Base-by-base conservation (phyloP, 1,140 invertebrate genomes). In the Phymastichus coffea region DNA sequence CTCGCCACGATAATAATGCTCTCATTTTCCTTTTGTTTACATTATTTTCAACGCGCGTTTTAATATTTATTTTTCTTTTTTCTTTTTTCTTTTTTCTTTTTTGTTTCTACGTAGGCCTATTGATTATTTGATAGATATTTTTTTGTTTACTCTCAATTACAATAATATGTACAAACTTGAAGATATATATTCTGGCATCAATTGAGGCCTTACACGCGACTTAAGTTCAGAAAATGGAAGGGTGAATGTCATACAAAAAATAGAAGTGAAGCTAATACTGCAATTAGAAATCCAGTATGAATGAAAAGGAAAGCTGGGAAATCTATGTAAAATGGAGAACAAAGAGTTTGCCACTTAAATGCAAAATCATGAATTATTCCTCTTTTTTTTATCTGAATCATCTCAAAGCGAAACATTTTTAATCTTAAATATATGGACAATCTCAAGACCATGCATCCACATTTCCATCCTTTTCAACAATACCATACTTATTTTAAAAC, bases 121-220 rank as follows among this genome's bases (percentile, higher is more conserved):
- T 61, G 37, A 40, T 54, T 47, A 23, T 61, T 28, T 54, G 38
- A 41, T 48, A 48, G n/a, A 38, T 22, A 44, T 51, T 53, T 54
- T 33, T 33, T 33, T 33, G 12, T 33, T 33, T 33, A 33, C 12
- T 7, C 12, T 33, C 28, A 33, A 26, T 40, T 54, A 54, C 58
- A 61, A 61, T 51, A 61, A 61, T 61, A 61, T 61, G 33, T 61
- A 61, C 58, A 61, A 55, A 61, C 23, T 54, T 55, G 33, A 61
- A 55, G 37, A 38, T 38, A 4, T n/a, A n/a, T n/a, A n/a, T n/a
- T 26, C 7, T 40, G 25, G 22, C 41, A 53, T 53, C 26, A 23
- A 41, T 47, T 46, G 41, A 53, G 2, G 14, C 41, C 41, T 9
- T 37, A 15, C 43, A 53, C 12, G 15, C 40, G 19, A 52, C 40